Conservation (phyloP, 2,797 vertebrate species). For the Orestias chungarensis region DNA sequence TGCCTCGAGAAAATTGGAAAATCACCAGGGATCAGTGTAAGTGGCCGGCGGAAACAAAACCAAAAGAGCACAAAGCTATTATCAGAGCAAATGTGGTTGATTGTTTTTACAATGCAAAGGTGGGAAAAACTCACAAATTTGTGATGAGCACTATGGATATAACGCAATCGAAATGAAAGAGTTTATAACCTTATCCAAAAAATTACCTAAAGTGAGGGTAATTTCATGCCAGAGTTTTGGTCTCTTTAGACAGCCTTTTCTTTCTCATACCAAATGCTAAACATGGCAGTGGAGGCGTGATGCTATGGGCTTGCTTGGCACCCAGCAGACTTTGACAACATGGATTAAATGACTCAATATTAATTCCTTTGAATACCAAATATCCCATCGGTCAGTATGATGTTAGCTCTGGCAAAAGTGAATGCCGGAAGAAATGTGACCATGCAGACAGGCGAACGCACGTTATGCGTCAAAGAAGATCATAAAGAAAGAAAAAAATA, state of each 20-base stretch:
- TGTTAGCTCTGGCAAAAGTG: background rate
- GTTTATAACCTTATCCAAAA: no score
- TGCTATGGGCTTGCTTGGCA: no score
- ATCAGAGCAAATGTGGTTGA: no score
- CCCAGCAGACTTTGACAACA: background rate
- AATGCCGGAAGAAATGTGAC: background rate
- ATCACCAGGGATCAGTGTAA: background rate
- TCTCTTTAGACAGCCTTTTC: no score
- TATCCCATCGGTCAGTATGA: background rate
- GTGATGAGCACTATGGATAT: background rate
- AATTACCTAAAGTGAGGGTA: no score
- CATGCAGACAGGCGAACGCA: background rate
- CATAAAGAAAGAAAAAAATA: background rate
- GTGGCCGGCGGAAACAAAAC: background rate
- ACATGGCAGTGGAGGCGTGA: no score
- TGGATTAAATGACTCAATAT: background rate
- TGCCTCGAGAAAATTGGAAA: background rate
- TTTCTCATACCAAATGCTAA: no score
- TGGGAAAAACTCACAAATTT: background rate
- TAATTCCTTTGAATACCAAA: background rate
- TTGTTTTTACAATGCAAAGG: background rate
- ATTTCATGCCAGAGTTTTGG: no score
- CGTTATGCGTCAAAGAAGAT: background rate
- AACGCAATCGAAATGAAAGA: no score
- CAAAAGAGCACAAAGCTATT: background rate